Conservation (phyloP, 1,140 invertebrate species). For the Drosophila gunungcola region DNA sequence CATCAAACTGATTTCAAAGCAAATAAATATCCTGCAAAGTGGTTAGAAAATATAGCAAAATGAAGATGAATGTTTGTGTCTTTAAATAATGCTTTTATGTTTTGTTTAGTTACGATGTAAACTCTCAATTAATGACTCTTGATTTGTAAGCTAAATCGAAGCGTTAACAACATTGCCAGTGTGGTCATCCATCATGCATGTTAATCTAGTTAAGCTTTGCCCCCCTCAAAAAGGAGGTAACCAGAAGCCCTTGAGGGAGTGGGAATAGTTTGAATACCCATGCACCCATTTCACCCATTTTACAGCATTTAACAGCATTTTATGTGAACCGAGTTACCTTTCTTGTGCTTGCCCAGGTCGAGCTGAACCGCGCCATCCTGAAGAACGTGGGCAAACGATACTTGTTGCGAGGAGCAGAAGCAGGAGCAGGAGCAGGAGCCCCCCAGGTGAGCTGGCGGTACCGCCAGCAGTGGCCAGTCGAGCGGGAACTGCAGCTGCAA, state of each 20-base stretch:
- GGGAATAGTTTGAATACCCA: neutral
- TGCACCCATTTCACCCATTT: slow-evolving; percentile 33
- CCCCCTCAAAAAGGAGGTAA: neutral
- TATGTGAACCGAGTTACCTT: slow-evolving; percentile 55
- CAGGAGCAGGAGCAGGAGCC: neutral
- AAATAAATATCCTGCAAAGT: neutral
- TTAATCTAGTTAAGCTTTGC: slow-evolving; percentile 16
- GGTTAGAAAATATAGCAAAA: neutral
- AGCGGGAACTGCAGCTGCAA: slow-evolving; percentile 15
- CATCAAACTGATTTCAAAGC: neutral
- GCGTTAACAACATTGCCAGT: slow-evolving; percentile 29
- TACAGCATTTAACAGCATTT: slow-evolving; percentile 26
- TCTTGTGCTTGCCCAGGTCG: slow-evolving; percentile 77
- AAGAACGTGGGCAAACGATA: slow-evolving; percentile 87
- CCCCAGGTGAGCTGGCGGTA: slow-evolving; percentile 37
- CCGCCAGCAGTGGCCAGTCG: slow-evolving; percentile 32
- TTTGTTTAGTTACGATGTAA: neutral
- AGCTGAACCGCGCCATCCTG: slow-evolving; percentile 86
- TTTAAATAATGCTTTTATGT: neutral
- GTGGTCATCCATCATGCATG: slow-evolving; percentile 28
- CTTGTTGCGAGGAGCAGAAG: slow-evolving; percentile 34
- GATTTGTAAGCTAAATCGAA: slow-evolving; percentile 18
- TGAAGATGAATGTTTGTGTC: neutral
- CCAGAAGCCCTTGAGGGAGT: neutral
- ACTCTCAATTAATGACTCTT: slow-evolving; percentile 6